Base-by-base conservation (phyloP, 2,113 vertebrate genomes). In the Phylloscopus trochiloides region DNA sequence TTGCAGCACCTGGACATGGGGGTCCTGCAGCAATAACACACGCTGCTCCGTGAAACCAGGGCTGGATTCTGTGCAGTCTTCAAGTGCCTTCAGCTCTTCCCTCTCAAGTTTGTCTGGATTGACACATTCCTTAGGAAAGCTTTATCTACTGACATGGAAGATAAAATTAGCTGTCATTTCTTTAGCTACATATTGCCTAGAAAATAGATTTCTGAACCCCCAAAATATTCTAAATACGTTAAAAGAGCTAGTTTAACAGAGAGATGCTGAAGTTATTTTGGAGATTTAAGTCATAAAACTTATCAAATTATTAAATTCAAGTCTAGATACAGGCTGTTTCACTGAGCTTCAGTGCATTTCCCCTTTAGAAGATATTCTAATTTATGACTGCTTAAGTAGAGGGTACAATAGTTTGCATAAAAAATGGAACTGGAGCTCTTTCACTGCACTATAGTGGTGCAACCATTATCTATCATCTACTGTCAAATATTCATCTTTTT, bases 231-330 rank as follows among this genome's bases (percentile, higher is more conserved):
- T 63, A 82, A 93, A 76, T 86, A 57, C 14, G 17, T 51, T 40
- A 3, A 10, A 58, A 77, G 38, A 43, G 19, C 19, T 40, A 51
- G 31, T 78, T 10, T 16, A 52, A 82, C 66, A 61, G 28, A 52
- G 15, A 74, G 36, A 52, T 42, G 28, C 48, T 76, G 54, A 76
- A 94, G 24, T 59, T 68, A 45, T 96, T 86, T 36, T 81, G 40
- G 24, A 71, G 42, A 88, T 91, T 91, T 94, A 78, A 88, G 83
- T 81, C 4, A 57, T 87, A 63, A 89, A 93, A 92, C 18, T 75
- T 80, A 93, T 88, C 7, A 45, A 93, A 95, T 97, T 91, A 96
- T 68, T 95, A 94, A 97, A 54, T 83, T 94, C 81, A 80, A 81
- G 82, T 88, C 84, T 94, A 94, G 88, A 94, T 57, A 62, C 12